These are phyloP conservation scores for Picus viridis DNA, from an alignment of 2,797 vertebrate species.

Conservation along the genomic window DNA sequence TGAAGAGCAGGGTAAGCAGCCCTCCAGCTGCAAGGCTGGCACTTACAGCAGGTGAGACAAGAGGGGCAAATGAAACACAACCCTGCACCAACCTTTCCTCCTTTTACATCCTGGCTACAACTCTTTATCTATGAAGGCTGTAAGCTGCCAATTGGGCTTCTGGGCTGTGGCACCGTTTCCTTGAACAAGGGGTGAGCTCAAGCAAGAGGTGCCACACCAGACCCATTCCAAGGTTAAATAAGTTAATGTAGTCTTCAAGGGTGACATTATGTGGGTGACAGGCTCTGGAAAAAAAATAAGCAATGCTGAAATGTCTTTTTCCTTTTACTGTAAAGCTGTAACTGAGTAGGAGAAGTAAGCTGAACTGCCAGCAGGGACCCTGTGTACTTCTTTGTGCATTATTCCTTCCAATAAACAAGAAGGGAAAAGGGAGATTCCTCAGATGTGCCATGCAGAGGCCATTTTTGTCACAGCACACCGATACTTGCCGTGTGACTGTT, in stretches of 20 bases:
- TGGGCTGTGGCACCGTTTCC: background rate
- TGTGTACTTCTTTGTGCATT: background rate
- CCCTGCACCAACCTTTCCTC: background rate
- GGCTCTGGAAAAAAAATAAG: background rate
- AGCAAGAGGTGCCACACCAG: background rate
- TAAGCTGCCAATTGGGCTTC: background rate
- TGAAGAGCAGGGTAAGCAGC: background rate
- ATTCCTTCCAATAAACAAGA: background rate
- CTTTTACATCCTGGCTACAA: background rate
- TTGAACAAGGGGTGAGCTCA: background rate
- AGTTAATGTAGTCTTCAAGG: background rate
- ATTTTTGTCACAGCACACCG: background rate
- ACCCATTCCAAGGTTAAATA: background rate
- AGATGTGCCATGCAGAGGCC: background rate
- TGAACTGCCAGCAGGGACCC: fast-evolving
- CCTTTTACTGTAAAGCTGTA: background rate
- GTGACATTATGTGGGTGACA: background rate
- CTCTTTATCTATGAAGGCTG: background rate
- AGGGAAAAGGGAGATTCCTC: background rate
- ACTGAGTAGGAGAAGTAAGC: background rate
- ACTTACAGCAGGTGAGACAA: background rate
- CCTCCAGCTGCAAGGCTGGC: background rate
- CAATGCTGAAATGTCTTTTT: background rate
- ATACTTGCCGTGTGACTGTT: background rate
- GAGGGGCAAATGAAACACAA: background rate